These are phyloP conservation scores for Conus canariensis DNA, from an alignment of 2,888 invertebrate species.

Conservation along the genomic window DNA sequence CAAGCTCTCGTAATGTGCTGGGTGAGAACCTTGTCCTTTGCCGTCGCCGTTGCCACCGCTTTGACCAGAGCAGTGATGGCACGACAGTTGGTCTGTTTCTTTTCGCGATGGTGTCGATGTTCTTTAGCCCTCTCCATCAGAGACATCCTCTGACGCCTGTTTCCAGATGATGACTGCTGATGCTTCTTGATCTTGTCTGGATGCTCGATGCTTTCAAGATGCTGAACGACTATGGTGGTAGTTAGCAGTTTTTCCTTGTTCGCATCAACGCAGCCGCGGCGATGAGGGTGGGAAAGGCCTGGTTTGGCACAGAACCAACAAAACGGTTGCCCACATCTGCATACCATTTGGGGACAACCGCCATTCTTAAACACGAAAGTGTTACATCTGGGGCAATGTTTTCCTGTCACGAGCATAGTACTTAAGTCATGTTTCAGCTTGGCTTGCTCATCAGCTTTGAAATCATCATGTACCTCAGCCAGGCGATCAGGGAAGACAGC, in stretches of 20 bases:
- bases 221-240: slow-evolving; percentile 37
- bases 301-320: slow-evolving; percentile 48
- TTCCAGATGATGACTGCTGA: background rate
- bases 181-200: background rate
- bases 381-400: slow-evolving; percentile 48
- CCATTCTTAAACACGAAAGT: slow-evolving; percentile 50
- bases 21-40: background rate
- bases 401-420: slow-evolving; percentile 44
- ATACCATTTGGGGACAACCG: slow-evolving; percentile 44
- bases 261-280: background rate
- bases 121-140: slow-evolving; percentile 33
- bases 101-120: background rate
- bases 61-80: slow-evolving; percentile 18
- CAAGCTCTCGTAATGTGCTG: background rate
- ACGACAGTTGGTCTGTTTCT: too few relatives aligned
- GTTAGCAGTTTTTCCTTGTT: slow-evolving; percentile 27
- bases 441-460: background rate
- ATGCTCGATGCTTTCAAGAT: background rate
- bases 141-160: slow-evolving; percentile 15
- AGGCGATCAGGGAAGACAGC: slow-evolving; percentile 7
- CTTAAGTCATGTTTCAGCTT: background rate
- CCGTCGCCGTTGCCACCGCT: slow-evolving; percentile 18
- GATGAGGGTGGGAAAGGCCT: background rate
- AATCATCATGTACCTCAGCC: slow-evolving; percentile 14
- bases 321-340: slow-evolving; percentile 47